Evolutionary conservation across 2,113 vertebrate species (phyloP).

Genomic region (Physeter macrocephalus): DNA sequence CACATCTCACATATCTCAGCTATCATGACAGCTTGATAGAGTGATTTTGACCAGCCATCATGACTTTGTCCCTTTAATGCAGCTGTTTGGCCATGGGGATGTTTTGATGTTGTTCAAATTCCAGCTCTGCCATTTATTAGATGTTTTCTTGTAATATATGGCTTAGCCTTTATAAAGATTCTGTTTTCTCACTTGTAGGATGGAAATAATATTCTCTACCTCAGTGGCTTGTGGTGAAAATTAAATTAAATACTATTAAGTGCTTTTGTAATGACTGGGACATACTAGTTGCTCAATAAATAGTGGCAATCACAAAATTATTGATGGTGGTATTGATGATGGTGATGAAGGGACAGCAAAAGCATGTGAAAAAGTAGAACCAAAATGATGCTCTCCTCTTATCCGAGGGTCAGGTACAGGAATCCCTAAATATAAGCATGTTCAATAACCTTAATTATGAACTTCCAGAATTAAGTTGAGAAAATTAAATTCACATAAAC

Average conservation of each 20-base stretch:
- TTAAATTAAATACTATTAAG: not conserved
- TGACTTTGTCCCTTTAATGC: not conserved
- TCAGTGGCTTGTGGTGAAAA: not conserved
- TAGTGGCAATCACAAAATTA: not conserved
- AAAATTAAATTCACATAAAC: not conserved
- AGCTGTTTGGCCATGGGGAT: not conserved
- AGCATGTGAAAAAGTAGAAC: not conserved
- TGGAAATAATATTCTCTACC: not conserved
- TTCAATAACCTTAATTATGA: not conserved
- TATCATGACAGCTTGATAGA: not conserved
- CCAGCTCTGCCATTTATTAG: not conserved
- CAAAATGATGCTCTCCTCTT: not conserved
- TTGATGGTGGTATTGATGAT: not conserved
- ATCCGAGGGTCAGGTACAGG: not conserved
- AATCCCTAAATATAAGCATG: not conserved
- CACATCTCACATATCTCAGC: not conserved
- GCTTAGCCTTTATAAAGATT: not conserved
- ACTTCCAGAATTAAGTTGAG: not conserved
- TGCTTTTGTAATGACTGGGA: not conserved
- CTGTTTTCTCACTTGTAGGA: not conserved
- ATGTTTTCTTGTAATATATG: not conserved
- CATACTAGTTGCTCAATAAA: not conserved
- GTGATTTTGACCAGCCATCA: not conserved
- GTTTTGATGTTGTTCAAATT: not conserved
- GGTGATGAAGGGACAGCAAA: not conserved